Evolutionary conservation across 2,888 invertebrate species (phyloP), one percentile per base, ranked within the genome.

Genomic region (Diadegma fenestrale): DNA sequence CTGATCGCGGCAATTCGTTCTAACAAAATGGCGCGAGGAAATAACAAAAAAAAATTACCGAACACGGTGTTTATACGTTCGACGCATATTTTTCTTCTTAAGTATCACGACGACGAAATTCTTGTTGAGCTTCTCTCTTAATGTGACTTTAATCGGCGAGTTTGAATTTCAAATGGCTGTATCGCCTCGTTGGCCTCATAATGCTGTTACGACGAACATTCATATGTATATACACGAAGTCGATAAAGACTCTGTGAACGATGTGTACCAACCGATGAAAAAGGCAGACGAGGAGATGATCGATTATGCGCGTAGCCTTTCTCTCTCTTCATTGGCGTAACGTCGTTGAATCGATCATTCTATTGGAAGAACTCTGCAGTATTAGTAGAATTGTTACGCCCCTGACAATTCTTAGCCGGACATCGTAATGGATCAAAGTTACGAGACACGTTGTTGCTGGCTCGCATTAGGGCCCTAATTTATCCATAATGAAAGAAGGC

Each of bases 101-200:
- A 78, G 61, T 72, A 71, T 72, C n/a, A 77, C 10, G 80, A 63
- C 33, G 37, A 75, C 69, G 51, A 48, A 37, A 63, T 54, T 51
- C 37, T 83, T 37, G 26, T 72, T 17, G 17, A 37, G 48, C 88
- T 89, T 88, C 90, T 90, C 88, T 88, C 88, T 91, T 93, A 92
- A 93, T 93, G 93, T 87, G 92, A 92, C 92, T 93, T 93, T 93
- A 93, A 93, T 93, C 92, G 92, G 87, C 84, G 89, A 90, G 89
- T 93, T 93, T 92, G 92, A 92, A 93, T 92, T 93, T 93, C 90
- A 92, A 92, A 92, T 91, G 87, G 79, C 66, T 80, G 87, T 89
- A 90, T 92, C 89, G 91, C 88, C 89, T 89, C 61, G 75, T 76
- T 75, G 82, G 76, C 82, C 82, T 72, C 80, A 80, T 83, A 86